A percentile compares a stretch with the other conserved stretches of the same genome.
Evolutionary conservation across 2,797 vertebrate species (phyloP).

Genomic region (Choloepus didactylus): DNA sequence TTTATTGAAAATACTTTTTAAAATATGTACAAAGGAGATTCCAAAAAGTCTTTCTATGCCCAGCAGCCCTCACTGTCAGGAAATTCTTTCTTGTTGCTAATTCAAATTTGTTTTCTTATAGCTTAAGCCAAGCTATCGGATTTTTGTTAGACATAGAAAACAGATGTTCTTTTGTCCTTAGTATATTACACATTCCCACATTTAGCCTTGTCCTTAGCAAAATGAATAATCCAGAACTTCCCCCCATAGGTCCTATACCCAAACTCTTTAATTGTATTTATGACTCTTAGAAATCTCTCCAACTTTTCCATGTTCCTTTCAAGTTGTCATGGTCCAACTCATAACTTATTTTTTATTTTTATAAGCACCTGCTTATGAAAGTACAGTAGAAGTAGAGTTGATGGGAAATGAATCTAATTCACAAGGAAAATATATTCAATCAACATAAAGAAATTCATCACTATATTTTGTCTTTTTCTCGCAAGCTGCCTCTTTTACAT

Average conservation of each 20-base stretch:
- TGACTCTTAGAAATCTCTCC: conserved; percentile 32
- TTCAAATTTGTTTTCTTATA: conserved; percentile 79
- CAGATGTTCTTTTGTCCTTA: conserved; percentile 78
- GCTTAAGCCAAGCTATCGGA: conserved; percentile 75
- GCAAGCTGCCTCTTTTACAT: conserved; percentile 24
- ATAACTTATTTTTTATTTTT: not conserved
- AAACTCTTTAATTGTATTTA: conserved; percentile 12
- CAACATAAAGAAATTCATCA: conserved; percentile 29
- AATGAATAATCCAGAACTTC: conserved; percentile 57
- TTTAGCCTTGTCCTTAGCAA: conserved; percentile 67
- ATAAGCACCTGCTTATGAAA: conserved; percentile 17
- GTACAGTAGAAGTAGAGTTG: not conserved
- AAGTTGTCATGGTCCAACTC: not conserved
- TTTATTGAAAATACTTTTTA: conserved; percentile 70
- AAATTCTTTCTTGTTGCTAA: conserved; percentile 80
- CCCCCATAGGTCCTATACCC: not conserved
- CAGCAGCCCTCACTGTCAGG: conserved; percentile 58
- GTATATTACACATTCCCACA: conserved; percentile 33
- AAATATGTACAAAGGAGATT: conserved; percentile 56
- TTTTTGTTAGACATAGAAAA: conserved; percentile 76
- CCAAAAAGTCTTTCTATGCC: conserved; percentile 32
- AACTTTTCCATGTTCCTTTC: conserved; percentile 9
- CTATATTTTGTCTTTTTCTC: conserved; percentile 40
- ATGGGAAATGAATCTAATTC: conserved; percentile 46
- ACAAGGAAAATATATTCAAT: conserved; percentile 46